Conservation (phyloP, 2,888 invertebrate genomes). For the Phaonia tiefii region DNA sequence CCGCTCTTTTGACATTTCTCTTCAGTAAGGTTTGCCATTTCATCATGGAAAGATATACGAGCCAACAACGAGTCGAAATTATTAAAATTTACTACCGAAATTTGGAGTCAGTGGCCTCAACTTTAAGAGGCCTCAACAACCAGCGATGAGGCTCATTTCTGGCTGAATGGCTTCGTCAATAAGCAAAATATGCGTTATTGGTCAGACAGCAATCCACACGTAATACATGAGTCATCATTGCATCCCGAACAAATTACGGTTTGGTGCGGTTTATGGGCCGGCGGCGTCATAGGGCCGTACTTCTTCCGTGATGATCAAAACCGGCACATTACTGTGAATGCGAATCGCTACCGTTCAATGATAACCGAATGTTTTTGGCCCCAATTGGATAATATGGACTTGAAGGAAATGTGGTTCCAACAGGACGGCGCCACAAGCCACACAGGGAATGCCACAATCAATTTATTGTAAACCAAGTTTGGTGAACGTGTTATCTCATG, state of each 20-base stretch:
- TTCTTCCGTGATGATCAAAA: conserved; percentile 17
- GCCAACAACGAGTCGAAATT: too few species aligned
- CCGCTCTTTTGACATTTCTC: too few species aligned
- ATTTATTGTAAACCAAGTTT: too few species aligned
- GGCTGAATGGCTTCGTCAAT: background rate
- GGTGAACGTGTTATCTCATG: too few species aligned
- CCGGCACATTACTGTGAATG: background rate
- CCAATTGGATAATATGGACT: background rate
- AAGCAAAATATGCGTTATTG: conserved; percentile 7
- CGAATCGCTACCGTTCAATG: conserved; percentile 13
- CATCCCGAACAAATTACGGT: background rate
- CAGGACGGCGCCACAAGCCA: background rate
- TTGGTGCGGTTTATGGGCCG: background rate
- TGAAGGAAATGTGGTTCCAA: background rate
- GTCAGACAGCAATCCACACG: background rate
- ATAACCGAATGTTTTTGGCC: background rate
- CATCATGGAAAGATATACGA: too few species aligned
- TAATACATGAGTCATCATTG: background rate
- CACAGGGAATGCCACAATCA: background rate
- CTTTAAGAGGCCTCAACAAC: too few species aligned
- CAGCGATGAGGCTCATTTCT: too few species aligned
- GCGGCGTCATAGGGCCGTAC: background rate
- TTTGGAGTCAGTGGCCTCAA: too few species aligned
- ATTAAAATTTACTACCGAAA: too few species aligned
- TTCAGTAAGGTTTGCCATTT: too few species aligned